Evolutionary conservation across 2,888 invertebrate species (phyloP), one percentile per base, ranked within the genome.

Genomic region (Tetrapedia diversipes): DNA sequence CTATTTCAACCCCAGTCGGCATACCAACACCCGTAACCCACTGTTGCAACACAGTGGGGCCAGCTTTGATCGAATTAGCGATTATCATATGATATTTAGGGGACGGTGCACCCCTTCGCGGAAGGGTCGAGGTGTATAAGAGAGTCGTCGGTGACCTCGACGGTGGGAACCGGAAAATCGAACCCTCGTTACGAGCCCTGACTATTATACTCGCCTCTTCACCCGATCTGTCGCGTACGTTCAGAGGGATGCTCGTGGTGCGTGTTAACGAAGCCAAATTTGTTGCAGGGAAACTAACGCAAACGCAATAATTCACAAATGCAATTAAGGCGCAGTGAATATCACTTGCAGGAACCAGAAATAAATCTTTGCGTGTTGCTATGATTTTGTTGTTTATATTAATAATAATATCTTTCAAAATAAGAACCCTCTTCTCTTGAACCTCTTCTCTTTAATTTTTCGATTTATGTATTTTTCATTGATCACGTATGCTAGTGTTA

Each of bases 11-110:
- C 68, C 73, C 56, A 39, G 29, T 19, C 68, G 56, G 11, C 7
- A 43, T 39, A 59, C 53, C 60, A 39, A 27, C 61, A 56, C 70
- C 74, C 71, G 29, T 79, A 64, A 68, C 56, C 47, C 72, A 67
- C 45, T 61, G 47, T 34, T 32, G 29, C 37, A n/a, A n/a, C 39
- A 27, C 24, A 39, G 22, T 19, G 19, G 51, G 64, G 69, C 41
- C 56, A 74, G 81, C 74, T 84, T 80, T 83, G 79, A 86, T 86
- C 83, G 81, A 86, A 88, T 88, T 88, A 85, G 76, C 83, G 82
- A 86, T 86, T 84, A 83, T 84, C 79, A 69, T 77, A 77, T 69
- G 70, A 68, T 60, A 74, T 74, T 71, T 73, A 64, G 74, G 77
- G 77, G 64, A 61, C 57, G 63, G 39, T 32, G 19, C 57, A 24